Conservation (phyloP, 2,888 invertebrate species). For the Pristionchus maxplancki region DNA sequence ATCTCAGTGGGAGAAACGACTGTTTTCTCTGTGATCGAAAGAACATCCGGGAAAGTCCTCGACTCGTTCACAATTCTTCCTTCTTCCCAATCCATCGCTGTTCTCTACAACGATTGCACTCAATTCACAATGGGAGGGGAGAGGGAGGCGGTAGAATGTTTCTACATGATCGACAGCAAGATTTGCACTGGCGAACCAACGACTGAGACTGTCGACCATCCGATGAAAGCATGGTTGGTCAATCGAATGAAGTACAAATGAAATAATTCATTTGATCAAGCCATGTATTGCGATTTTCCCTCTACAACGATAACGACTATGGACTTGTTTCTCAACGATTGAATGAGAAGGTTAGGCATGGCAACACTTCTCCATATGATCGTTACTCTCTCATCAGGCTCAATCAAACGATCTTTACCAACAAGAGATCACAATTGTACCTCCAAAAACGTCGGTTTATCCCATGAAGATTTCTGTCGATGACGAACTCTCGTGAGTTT, state of each 20-base stretch:
- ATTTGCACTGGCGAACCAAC: slow-evolving; percentile 32
- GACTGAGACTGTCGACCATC: not conserved
- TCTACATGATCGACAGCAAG: not conserved
- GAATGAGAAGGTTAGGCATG: not conserved
- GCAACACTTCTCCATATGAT: too few relatives aligned
- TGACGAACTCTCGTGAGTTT: not conserved
- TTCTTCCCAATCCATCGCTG: not conserved
- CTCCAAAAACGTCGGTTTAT: not conserved
- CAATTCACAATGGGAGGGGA: slow-evolving; percentile 13
- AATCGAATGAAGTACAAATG: not conserved
- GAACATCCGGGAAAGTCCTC: not conserved
- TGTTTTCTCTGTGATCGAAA: not conserved
- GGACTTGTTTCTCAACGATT: not conserved
- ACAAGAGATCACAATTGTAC: not conserved
- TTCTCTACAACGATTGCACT: slow-evolving; percentile 39
- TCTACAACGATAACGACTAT: not conserved
- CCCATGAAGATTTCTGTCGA: not conserved
- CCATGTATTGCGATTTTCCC: not conserved
- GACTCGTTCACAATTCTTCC: slow-evolving; percentile 15
- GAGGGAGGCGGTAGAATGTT: not conserved
- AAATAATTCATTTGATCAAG: not conserved
- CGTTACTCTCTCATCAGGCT: too few relatives aligned
- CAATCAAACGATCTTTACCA: not conserved
- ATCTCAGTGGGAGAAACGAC: slow-evolving; percentile 1
- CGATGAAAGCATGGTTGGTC: not conserved